Evolutionary conservation across 2,113 vertebrate species (phyloP), one percentile per base, ranked within the genome.

Genomic region (Machaerirhynchus nigripectus): DNA sequence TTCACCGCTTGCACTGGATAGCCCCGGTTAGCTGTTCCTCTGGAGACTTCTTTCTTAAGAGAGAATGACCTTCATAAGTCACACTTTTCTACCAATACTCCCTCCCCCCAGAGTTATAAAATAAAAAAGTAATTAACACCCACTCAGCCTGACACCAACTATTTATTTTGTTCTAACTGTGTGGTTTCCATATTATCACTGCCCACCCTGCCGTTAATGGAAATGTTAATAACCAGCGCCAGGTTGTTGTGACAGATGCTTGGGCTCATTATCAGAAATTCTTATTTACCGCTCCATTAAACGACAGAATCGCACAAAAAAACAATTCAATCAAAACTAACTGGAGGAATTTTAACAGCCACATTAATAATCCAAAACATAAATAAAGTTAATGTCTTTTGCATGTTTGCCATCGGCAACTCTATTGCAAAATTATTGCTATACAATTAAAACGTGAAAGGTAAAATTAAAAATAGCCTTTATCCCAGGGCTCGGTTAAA

Each of bases 211-310:
- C 97, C 98, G 96, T 97, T 98, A 98, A 98, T 98, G 98, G 98
- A 97, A 98, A 98, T 98, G 98, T 98, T 98, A 98, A 98, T 98
- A 98, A 97, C 98, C 98, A 97, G 94, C 97, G 78, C 98, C 98
- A 98, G 98, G 98, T 98, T 98, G 98, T 97, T 97, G 97, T 94
- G 97, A 98, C 98, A 99, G 98, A 98, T 98, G 98, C 98, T 98
- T 93, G 77, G 95, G 96, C 98, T 98, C 98, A 98, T 98, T 98
- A 98, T 98, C 98, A 98, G 98, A 98, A 98, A 98, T 98, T 98
- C 98, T 98, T 98, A 98, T 98, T 99, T 98, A 98, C 98, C 98
- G 98, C 98, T 98, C 98, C 98, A 98, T 99, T 99, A 98, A 97
- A 98, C 98, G 97, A 97, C 98, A 98, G 97, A 98, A 98, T 97